Conservation (phyloP, 2,113 vertebrate species). For the Carollia perspicillata region DNA sequence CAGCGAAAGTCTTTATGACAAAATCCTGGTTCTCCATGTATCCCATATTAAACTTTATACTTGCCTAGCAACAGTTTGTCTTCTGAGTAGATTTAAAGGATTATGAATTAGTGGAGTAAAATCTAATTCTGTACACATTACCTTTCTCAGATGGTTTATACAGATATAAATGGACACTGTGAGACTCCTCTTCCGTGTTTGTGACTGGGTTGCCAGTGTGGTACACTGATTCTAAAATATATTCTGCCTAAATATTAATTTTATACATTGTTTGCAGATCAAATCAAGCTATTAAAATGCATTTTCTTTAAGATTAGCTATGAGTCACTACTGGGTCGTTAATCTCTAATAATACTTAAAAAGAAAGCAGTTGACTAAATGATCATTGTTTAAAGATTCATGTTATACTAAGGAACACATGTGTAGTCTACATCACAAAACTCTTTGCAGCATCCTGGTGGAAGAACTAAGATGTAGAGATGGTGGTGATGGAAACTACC, state of each 20-base stretch:
- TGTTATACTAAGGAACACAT: accelerated
- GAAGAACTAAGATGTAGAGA: background rate
- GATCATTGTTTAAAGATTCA: background rate
- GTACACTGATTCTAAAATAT: background rate
- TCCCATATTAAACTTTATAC: background rate
- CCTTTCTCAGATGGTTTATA: background rate
- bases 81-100: background rate
- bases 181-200: background rate
- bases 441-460: background rate
- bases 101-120: background rate
- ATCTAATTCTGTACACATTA: accelerated
- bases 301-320: slow-evolving; percentile 15
- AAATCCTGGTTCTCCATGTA: background rate
- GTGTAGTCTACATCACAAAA: background rate
- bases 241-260: slow-evolving; percentile 25
- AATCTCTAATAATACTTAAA: background rate
- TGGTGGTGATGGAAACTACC: background rate
- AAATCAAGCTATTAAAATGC: slow-evolving; percentile 35
- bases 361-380: background rate
- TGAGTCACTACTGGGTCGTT: background rate
- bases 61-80: background rate
- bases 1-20: background rate
- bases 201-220: slow-evolving; percentile 46
- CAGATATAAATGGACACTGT: background rate
- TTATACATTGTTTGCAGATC: background rate